Base-by-base conservation (phyloP, 92 coral and sea anemone species). In the Phenganax marumi region DNA sequence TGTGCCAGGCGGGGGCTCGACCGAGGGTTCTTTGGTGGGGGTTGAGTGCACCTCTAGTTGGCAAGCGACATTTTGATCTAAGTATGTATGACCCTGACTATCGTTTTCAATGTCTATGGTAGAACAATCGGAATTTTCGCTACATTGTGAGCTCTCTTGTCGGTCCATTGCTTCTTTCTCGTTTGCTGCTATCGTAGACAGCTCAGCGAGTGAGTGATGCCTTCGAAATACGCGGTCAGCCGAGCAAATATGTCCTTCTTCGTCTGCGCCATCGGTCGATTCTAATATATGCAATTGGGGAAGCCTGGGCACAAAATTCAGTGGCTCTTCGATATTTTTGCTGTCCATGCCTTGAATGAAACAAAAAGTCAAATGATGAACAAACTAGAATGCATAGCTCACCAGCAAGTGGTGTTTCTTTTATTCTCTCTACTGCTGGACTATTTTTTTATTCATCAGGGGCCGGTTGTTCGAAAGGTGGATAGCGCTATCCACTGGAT, bases 141-240 rank as follows among this genome's bases (percentile, higher is more conserved):
- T 73, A 18, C 39, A 17, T 6, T 78, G 77, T 14, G 62, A 84
- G 21, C 17, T 77, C 10, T 77, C 82, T 5, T 73, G 56, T 62
- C 50, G 73, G 22, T 85, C 90, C 33, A 88, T 69, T 25, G 76
- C 79, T 33, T 69, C 70, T 48, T 84, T 83, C 70, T 86, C 84
- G 54, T 75, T 63, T 53, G 85, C 79, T 10, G 98, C 91, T 55
- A 95, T 89, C 33, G 88, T 79, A 12, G 98, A 87, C 78, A 95
- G 97, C 77, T 95, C 98, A 10, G 93, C 93, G 25, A 95, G 82
- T 39, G 97, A 95, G 33, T 91, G 88, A 77, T 90, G 91, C 73
- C 93, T 86, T 63, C 79, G 66, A 24, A 95, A 81, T 17, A 91
- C 85, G 48, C 79, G 61, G 12, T 83, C 71, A 11, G 90, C 91